Base-by-base conservation (phyloP, 1,140 invertebrate genomes). In the Calliopsis andreniformis region DNA sequence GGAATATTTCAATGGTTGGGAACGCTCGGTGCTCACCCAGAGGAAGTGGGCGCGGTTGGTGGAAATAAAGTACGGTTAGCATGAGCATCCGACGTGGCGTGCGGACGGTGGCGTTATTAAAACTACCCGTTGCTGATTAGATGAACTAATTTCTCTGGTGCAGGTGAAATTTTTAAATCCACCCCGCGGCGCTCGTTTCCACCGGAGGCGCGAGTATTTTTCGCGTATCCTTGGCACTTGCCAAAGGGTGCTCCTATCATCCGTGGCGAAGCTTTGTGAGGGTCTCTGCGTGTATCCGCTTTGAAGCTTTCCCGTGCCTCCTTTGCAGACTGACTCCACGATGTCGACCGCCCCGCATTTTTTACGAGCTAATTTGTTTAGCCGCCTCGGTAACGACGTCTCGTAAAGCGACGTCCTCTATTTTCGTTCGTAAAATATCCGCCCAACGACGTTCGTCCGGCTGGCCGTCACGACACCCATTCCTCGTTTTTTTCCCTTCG, bases 361-460 rank as follows among this genome's bases (percentile, higher is more conserved):
- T 86, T 87, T 88, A 84, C 77, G 47, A 59, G 78, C 83, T 88
- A 88, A 89, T 89, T 88, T 88, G 80, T 86, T 88, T 87, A 86
- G 87, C 69, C 68, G 76, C 80, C 71, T 79, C 68, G 76, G 72
- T 86, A 89, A 89, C 82, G 86, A 87, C 78, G 82, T 84, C 83
- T 82, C 84, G 78, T 87, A 86, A 88, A 88, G 84, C 78, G 62
- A 76, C 78, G 20, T 76, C 45, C 72, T 83, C 63, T 78, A 67
- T 86, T 80, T 78, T 79, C 42, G 78, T 76, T 59, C 80, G 59
- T 61, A 68, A 79, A 82, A 76, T 43, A 69, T 73, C 63, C 58
- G 25, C 14, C 43, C 45, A 25, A 23, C 39, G 3, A 39, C 28
- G 42, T 73, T 42, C 55, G 47, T 32, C 39, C 56, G 28, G 3